These are phyloP conservation scores for Parnassius apollo DNA, from an alignment of 2,888 invertebrate genomes.

Conservation along the genomic window DNA sequence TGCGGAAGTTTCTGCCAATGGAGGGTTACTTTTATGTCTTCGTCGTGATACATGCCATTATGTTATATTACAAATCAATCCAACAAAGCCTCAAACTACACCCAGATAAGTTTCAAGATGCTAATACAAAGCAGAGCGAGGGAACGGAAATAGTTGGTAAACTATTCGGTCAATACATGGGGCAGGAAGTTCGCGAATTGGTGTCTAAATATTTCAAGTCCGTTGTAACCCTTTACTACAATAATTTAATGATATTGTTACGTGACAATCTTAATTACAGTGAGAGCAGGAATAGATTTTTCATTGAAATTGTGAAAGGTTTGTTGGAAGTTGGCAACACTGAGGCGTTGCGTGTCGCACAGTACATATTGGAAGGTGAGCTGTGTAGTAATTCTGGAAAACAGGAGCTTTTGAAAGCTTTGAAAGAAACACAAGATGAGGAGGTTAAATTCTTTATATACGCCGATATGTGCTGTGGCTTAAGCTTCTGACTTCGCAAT, in stretches of 20 bases:
- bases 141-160: slow-evolving; percentile 46
- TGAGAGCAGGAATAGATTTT: slow-evolving; percentile 26
- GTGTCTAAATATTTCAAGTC: slow-evolving; percentile 46
- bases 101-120: slow-evolving; percentile 43
- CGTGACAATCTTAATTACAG: slow-evolving; percentile 28
- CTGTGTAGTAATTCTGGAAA: slow-evolving; percentile 13
- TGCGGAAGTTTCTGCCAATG: slow-evolving; percentile 44
- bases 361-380: slow-evolving; percentile 27
- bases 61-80: slow-evolving; percentile 53
- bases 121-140: slow-evolving; percentile 35
- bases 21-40: slow-evolving; percentile 46
- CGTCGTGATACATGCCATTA: slow-evolving; percentile 47
- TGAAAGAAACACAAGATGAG: slow-evolving; percentile 30
- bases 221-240: slow-evolving; percentile 44
- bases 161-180: slow-evolving; percentile 47
- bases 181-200: slow-evolving; percentile 44
- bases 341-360: slow-evolving; percentile 34
- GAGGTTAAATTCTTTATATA: slow-evolving; percentile 34
- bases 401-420: slow-evolving; percentile 28
- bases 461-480: slow-evolving; percentile 17
- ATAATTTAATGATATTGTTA: slow-evolving; percentile 37
- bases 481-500: too few relatives aligned
- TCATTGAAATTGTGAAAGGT: slow-evolving; percentile 31
- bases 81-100: slow-evolving; percentile 41
- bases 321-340: slow-evolving; percentile 29